A percentile compares a stretch with the other conserved stretches of the same genome.
Evolutionary conservation across 64 coral and sea anemone genomes (phyloP).

Genomic region (Stichodactyla helianthus): DNA sequence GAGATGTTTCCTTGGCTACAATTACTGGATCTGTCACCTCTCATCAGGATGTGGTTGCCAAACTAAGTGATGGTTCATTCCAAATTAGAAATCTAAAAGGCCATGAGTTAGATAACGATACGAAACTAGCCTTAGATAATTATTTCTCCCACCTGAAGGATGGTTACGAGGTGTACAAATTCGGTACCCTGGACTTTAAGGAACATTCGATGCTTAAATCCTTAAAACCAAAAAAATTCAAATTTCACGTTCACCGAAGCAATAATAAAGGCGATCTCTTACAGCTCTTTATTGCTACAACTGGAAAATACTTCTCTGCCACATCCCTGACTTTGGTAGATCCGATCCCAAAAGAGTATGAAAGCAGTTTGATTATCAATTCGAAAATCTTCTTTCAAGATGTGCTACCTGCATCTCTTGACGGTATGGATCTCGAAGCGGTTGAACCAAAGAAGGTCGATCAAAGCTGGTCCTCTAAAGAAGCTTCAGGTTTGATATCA

Average conservation of each 20-base stretch:
- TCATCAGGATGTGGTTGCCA: no score
- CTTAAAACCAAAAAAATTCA: background rate
- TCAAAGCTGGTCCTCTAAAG: no score
- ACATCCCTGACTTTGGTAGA: background rate
- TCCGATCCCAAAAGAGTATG: background rate
- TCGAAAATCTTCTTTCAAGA: constrained; percentile 17
- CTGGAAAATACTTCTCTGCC: background rate
- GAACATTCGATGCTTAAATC: background rate
- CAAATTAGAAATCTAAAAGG: no score
- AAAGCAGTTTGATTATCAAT: constrained; percentile 10
- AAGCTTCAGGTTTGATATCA: no score
- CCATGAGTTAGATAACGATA: no score
- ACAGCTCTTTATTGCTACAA: constrained; percentile 23
- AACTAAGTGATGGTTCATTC: no score
- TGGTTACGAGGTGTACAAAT: constrained; percentile 26
- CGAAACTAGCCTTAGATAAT: background rate
- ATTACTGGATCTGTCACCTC: no score
- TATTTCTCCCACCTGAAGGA: constrained; percentile 5
- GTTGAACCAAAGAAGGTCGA: no score
- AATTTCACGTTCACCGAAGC: constrained; percentile 14
- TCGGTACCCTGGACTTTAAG: constrained; percentile 19
- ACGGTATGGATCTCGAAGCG: no score
- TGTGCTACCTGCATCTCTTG: constrained; percentile 7
- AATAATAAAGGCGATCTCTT: background rate
- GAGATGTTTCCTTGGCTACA: no score